Conservation (phyloP, 2,888 invertebrate genomes). For the Diabrotica balteata region DNA sequence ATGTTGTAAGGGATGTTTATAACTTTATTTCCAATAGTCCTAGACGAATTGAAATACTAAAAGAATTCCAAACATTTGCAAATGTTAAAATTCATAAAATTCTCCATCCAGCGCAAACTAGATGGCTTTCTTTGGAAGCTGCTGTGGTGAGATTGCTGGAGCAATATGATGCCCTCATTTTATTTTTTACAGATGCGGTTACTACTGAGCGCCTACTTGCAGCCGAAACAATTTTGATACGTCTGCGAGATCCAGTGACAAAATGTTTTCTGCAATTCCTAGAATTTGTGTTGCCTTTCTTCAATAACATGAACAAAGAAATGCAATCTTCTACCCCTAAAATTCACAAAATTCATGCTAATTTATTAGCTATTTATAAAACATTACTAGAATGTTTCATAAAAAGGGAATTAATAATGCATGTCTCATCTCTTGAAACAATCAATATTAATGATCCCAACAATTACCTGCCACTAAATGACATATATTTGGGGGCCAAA, state of each 20-base stretch:
- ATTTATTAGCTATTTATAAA: slow-evolving; percentile 14
- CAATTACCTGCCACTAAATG: slow-evolving; percentile 9
- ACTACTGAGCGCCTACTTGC: slow-evolving; percentile 12
- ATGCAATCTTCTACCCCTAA: slow-evolving; percentile 19
- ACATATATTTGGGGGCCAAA: slow-evolving; percentile 19
- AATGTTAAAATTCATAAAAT: slow-evolving; percentile 26
- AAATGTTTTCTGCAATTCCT: slow-evolving; percentile 20
- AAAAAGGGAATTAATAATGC: slow-evolving; percentile 10
- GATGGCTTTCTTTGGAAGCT: slow-evolving; percentile 29
- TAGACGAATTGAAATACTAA: slow-evolving; percentile 12
- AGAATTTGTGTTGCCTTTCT: slow-evolving; percentile 15
- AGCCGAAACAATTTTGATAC: slow-evolving; percentile 8
- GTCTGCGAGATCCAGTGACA: slow-evolving; percentile 17
- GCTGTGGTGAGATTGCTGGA: slow-evolving; percentile 24
- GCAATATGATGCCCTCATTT: slow-evolving; percentile 10
- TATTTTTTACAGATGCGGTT: slow-evolving; percentile 17
- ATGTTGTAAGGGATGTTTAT: slow-evolving; percentile 24
- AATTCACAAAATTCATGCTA: slow-evolving; percentile 10
- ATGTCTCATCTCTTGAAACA: slow-evolving; percentile 1
- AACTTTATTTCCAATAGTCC: slow-evolving; percentile 28
- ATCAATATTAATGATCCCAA: slow-evolving; percentile 21
- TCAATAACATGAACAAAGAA: slow-evolving; percentile 12
- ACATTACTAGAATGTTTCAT: slow-evolving; percentile 14
- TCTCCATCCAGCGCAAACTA: slow-evolving; percentile 22
- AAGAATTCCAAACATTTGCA: slow-evolving; percentile 25